Evolutionary conservation across 2,113 vertebrate species (phyloP).

Genomic region (Albula goreensis): DNA sequence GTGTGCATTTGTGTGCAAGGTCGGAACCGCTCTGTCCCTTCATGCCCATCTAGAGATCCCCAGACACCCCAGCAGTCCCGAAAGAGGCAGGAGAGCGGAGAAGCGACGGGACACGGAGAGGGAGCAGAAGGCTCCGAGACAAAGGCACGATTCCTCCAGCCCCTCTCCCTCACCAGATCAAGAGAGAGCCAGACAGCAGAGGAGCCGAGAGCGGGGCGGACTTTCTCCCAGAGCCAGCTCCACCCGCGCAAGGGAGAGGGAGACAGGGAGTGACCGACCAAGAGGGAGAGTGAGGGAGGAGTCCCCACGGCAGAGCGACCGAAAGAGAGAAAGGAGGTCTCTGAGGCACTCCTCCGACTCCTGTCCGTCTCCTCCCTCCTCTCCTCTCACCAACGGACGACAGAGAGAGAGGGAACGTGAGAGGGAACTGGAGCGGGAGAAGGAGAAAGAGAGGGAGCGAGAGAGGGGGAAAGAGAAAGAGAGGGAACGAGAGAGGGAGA

Average conservation of each 20-base stretch:
- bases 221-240: constrained; percentile 35
- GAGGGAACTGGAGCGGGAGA: constrained; percentile 27
- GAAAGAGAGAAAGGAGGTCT: constrained; percentile 33
- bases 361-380: not conserved
- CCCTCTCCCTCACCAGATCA: constrained; percentile 55
- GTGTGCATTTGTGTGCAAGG: not conserved
- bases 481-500: constrained; percentile 11
- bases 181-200: constrained; percentile 39
- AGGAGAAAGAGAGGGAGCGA: constrained; percentile 27
- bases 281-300: not conserved
- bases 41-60: constrained; percentile 46
- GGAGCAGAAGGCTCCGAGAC: constrained; percentile 42
- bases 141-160: constrained; percentile 49
- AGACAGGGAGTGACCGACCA: not conserved
- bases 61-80: constrained; percentile 39
- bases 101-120: constrained; percentile 35
- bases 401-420: constrained; percentile 29
- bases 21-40: not conserved
- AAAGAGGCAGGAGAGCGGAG: constrained; percentile 31
- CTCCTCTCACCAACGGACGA: constrained; percentile 23
- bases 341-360: constrained; percentile 13
- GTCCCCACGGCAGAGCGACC: constrained; percentile 22
- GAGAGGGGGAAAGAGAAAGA: constrained; percentile 17
- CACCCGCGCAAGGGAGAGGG: not conserved
- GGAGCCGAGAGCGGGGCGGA: constrained; percentile 49